Evolutionary conservation across 2,797 vertebrate species (phyloP), one percentile per base, ranked within the genome.

Genomic region (Synanceia verrucosa): DNA sequence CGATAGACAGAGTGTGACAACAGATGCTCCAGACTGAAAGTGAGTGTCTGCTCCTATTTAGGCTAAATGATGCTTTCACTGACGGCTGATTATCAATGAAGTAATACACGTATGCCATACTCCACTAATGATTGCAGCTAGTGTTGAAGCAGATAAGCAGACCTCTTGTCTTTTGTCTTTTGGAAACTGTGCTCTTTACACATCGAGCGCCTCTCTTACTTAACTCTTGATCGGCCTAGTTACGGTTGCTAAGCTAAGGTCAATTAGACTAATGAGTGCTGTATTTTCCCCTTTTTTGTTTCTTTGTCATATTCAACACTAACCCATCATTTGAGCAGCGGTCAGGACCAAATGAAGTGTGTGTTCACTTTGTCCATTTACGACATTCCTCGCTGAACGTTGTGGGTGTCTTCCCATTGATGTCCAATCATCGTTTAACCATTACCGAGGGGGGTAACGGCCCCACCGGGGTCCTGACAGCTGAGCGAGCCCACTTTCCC

Each of bases 401-500:
- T 79, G 69, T 75, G 79, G 56, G 31, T 57, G 58, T 74, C 77
- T 83, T 71, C 65, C 52, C 74, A 86, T 72, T 82, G 80, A 81
- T 75, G 76, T 77, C 69, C 67, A 80, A 87, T 88, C 75, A 83
- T 85, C 44, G 28, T 84, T 86, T 75, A 83, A 82, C 76, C 75
- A 86, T 82, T 83, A 86, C 65, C 43, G 69, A 37, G 76, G 72
- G 61, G 67, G 60, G 63, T 63, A 47, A 78, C 52, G 44, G 60
- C 50, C 70, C 67, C 53, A 33, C 66, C 55, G 68, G 76, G 74
- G 81, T 73, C 69, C 88, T 63, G 80, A 93, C 93, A 94, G 92
- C 94, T 94, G 94, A 93, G 85, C 68, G 69, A 19, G 58, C 82
- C 86, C 86, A 92, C 92, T 94, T 94, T 94, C 93, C 92, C 93